Percentiles rank a stretch among this genome's conserved stretches.
Evolutionary conservation across 2,113 vertebrate species (phyloP).

Genomic region (Nycticryphes semicollaris): DNA sequence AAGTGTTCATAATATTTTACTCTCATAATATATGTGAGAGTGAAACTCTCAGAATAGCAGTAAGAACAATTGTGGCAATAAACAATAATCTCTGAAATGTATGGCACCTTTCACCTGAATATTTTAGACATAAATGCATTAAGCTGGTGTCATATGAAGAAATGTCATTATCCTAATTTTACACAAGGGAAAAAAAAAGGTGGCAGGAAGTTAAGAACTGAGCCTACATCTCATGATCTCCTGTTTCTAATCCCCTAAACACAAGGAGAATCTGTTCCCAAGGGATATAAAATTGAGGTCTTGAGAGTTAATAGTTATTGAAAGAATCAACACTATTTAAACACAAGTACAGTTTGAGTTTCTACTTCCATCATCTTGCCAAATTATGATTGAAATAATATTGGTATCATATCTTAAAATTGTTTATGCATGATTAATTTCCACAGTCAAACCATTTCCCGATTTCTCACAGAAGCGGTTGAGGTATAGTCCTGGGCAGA

Average conservation of each 20-base stretch:
- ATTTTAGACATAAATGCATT: neutral
- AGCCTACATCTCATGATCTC: neutral
- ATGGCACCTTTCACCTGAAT: conserved; percentile 2
- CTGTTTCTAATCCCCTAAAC: neutral
- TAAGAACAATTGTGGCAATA: neutral
- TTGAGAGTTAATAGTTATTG: neutral
- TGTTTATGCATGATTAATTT: conserved; percentile 12
- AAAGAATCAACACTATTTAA: neutral
- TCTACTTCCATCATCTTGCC: neutral
- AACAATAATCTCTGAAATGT: conserved; percentile 33
- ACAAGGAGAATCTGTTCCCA: neutral
- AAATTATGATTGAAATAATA: neutral
- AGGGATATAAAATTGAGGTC: neutral
- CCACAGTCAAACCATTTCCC: neutral
- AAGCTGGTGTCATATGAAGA: neutral
- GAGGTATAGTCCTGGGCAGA: neutral
- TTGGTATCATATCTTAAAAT: neutral
- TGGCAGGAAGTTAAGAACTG: neutral
- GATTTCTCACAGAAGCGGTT: neutral
- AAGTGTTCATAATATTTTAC: conserved; percentile 44
- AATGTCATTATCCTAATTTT: conserved; percentile 53
- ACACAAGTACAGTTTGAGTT: neutral
- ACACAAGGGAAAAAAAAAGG: neutral
- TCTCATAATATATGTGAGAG: neutral
- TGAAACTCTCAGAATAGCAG: neutral